Evolutionary conservation across 2,113 vertebrate species (phyloP).

Genomic region (Prinia subflava): DNA sequence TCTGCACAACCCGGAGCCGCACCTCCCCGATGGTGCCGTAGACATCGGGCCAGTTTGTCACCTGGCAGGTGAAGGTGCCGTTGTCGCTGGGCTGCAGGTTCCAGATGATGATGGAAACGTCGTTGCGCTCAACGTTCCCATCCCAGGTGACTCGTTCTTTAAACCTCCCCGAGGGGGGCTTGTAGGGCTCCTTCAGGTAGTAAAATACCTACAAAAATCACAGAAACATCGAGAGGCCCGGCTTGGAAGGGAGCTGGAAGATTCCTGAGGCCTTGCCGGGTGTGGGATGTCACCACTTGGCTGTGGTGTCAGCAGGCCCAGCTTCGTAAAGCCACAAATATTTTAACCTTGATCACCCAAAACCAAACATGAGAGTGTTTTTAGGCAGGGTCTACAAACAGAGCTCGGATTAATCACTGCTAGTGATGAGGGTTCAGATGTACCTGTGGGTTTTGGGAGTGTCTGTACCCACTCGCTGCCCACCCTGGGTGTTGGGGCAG

Average conservation of each 20-base stretch:
- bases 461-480: neutral
- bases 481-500: neutral
- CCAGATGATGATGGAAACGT: slow-evolving; percentile 83
- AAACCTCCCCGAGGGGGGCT: slow-evolving; percentile 74
- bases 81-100: slow-evolving; percentile 86
- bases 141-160: slow-evolving; percentile 80
- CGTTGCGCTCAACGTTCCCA: slow-evolving; percentile 78
- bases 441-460: neutral
- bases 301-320: neutral
- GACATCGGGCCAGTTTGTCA: slow-evolving; percentile 90
- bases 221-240: neutral
- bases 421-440: neutral
- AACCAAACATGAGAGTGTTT: neutral
- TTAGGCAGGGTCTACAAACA: neutral
- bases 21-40: slow-evolving; percentile 82
- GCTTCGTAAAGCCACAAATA: neutral
- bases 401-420: neutral
- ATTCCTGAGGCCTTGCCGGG: neutral
- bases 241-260: too few species aligned
- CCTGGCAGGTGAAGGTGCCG: slow-evolving; percentile 88
- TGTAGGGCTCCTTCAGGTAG: slow-evolving; percentile 76
- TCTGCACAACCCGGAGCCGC: slow-evolving; percentile 79
- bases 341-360: neutral
- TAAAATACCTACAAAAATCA: slow-evolving; percentile 79
- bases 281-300: neutral